These are phyloP conservation scores for Gila orcuttii DNA, from an alignment of 2,113 vertebrate species.

Conservation along the genomic window DNA sequence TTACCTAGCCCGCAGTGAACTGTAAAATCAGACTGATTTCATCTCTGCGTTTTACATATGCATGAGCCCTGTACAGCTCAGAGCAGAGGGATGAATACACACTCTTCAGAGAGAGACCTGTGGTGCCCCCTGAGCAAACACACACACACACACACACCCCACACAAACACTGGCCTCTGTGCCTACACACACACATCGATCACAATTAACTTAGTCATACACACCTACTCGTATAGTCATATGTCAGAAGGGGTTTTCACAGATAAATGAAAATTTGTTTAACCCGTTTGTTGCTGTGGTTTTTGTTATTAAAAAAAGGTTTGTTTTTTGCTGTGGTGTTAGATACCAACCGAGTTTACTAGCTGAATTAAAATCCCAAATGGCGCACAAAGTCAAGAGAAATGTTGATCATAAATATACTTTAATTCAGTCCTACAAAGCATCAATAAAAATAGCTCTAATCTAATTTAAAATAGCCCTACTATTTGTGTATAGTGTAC, in stretches of 20 bases:
- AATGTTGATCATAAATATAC: not conserved
- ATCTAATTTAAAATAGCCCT: not conserved
- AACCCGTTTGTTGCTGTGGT: constrained; percentile 22
- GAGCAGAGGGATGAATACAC: constrained; percentile 22
- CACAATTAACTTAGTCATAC: constrained; percentile 38
- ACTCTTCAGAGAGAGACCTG: constrained; percentile 20
- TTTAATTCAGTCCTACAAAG: not conserved
- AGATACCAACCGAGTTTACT: not conserved
- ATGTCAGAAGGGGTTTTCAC: constrained; percentile 41
- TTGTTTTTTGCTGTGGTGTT: constrained; percentile 26
- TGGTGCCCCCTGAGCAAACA: constrained; percentile 18
- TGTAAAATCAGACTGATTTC: constrained; percentile 51
- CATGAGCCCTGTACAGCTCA: constrained; percentile 44
- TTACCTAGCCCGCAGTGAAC: constrained; percentile 51
- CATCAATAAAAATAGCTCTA: not conserved
- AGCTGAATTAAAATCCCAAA: not conserved
- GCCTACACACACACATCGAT: not conserved
- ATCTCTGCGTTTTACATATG: constrained; percentile 60
- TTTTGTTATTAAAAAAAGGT: constrained; percentile 11
- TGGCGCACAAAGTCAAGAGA: not conserved
- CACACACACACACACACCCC: not conserved
- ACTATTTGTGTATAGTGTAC: not conserved
- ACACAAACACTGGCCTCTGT: constrained; percentile 14
- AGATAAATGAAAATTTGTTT: constrained; percentile 40
- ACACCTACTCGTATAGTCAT: constrained; percentile 28